Percentiles rank a stretch among this genome's conserved stretches.
These are phyloP conservation scores for Brachionus sp. DNA, from an alignment of 1,140 invertebrate species.

Conservation along the genomic window DNA sequence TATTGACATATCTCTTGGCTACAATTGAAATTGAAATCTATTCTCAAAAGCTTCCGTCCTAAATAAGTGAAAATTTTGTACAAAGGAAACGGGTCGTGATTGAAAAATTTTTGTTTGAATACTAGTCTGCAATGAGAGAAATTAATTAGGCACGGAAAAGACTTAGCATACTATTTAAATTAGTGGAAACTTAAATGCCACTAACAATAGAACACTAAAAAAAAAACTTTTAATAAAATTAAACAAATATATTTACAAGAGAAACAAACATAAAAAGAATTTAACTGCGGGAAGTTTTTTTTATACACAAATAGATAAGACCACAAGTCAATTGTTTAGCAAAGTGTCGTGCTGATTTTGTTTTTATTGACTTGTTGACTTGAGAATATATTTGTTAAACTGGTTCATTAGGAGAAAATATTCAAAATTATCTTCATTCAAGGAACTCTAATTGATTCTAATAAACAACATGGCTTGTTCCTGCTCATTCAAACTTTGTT, in stretches of 20 bases:
- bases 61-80: background rate
- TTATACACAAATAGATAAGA: constrained; percentile 5
- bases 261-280: constrained; percentile 18
- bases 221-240: constrained; percentile 27
- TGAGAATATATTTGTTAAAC: constrained; percentile 10
- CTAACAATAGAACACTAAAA: background rate
- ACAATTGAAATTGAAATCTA: background rate
- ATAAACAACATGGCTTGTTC: constrained; percentile 13
- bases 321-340: constrained; percentile 37
- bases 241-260: constrained; percentile 18
- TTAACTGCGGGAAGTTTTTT: constrained; percentile 19
- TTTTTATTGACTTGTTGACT: constrained; percentile 44
- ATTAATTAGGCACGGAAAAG: background rate
- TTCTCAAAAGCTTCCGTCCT: background rate
- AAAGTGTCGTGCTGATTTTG: constrained; percentile 45
- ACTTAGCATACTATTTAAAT: background rate
- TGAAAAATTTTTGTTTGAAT: background rate
- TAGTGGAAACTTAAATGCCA: background rate
- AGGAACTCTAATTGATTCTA: constrained; percentile 27
- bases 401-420: constrained; percentile 11
- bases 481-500: constrained; percentile 8
- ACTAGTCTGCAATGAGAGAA: background rate
- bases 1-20: background rate
- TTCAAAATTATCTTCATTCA: background rate
- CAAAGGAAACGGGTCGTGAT: background rate